These are phyloP conservation scores for Tillus elongatus DNA, from an alignment of 2,888 invertebrate genomes.

Conservation along the genomic window DNA sequence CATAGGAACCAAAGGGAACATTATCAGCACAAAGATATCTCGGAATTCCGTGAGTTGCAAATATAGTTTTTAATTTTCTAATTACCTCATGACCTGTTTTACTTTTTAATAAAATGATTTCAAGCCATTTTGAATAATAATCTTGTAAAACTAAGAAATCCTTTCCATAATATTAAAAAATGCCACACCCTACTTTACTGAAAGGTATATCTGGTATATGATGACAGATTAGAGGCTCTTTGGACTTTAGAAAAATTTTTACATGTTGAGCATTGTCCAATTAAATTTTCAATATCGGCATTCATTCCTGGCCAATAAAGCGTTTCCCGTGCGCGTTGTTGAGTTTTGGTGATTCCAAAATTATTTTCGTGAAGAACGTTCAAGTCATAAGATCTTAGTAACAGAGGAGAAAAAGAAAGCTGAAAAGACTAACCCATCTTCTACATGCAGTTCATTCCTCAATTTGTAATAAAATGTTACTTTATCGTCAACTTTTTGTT, in stretches of 20 bases:
- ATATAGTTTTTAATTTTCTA: too few relatives aligned
- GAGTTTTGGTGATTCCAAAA: conserved; percentile 9
- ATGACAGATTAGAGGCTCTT: conserved; percentile 12
- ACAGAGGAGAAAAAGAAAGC: too few relatives aligned
- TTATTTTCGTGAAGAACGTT: conserved; percentile 12
- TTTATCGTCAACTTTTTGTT: too few relatives aligned
- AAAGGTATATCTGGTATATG: conserved; percentile 14
- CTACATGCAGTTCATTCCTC: conserved; percentile 15
- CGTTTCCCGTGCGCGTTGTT: conserved; percentile 5
- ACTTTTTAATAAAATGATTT: conserved; percentile 15
- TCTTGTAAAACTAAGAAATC: conserved; percentile 24
- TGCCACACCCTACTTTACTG: conserved; percentile 18
- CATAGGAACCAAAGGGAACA: too few relatives aligned
- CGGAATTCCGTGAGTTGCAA: too few relatives aligned
- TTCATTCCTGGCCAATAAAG: conserved; percentile 16
- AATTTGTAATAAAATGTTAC: too few relatives aligned
- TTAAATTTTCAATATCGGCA: conserved; percentile 6
- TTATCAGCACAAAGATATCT: too few relatives aligned
- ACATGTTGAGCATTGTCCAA: conserved; percentile 14
- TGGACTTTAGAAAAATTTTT: conserved; percentile 12
- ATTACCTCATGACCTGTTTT: too few relatives aligned
- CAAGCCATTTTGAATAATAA: too few relatives aligned
- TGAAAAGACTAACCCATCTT: conserved; percentile 21
- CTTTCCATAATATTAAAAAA: conserved; percentile 13
- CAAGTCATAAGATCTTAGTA: too few relatives aligned